Conservation (phyloP, 2,888 invertebrate genomes). For the Leucoma salicis region DNA sequence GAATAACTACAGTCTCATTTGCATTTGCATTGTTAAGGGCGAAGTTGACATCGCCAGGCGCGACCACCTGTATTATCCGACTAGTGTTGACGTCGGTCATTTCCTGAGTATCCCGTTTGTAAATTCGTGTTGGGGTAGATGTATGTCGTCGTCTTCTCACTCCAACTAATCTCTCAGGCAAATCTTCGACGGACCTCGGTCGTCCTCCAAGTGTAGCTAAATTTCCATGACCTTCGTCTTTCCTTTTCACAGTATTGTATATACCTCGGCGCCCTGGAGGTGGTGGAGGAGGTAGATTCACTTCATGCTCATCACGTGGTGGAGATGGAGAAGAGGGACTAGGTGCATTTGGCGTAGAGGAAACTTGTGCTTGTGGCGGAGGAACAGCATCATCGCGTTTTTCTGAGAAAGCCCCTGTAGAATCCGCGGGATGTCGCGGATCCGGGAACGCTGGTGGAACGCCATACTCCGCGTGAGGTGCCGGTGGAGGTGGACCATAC, state of each 20-base stretch:
- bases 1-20: slow-evolving; percentile 94
- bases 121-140: slow-evolving; percentile 87
- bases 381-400: slow-evolving; percentile 91
- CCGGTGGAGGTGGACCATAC: slow-evolving; percentile 86
- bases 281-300: slow-evolving; percentile 92
- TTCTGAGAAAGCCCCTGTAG: slow-evolving; percentile 91
- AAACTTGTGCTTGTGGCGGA: slow-evolving; percentile 91
- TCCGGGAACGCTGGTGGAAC: slow-evolving; percentile 92
- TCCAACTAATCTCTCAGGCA: slow-evolving; percentile 89
- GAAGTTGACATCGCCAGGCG: slow-evolving; percentile 96
- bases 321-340: slow-evolving; percentile 80
- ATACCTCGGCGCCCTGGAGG: slow-evolving; percentile 90
- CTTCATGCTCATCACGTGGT: slow-evolving; percentile 81
- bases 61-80: slow-evolving; percentile 94
- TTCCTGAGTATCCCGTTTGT: slow-evolving; percentile 93
- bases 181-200: slow-evolving; percentile 93
- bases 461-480: slow-evolving; percentile 85
- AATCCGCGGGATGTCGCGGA: slow-evolving; percentile 93
- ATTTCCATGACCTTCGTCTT: slow-evolving; percentile 89
- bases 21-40: slow-evolving; percentile 89
- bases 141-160: slow-evolving; percentile 85
- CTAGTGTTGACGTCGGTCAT: slow-evolving; percentile 96
- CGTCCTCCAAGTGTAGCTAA: slow-evolving; percentile 92
- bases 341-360: slow-evolving; percentile 86
- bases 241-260: slow-evolving; percentile 93